Base-by-base conservation (phyloP, 2,113 vertebrate genomes). In the Archilochus colubris region DNA sequence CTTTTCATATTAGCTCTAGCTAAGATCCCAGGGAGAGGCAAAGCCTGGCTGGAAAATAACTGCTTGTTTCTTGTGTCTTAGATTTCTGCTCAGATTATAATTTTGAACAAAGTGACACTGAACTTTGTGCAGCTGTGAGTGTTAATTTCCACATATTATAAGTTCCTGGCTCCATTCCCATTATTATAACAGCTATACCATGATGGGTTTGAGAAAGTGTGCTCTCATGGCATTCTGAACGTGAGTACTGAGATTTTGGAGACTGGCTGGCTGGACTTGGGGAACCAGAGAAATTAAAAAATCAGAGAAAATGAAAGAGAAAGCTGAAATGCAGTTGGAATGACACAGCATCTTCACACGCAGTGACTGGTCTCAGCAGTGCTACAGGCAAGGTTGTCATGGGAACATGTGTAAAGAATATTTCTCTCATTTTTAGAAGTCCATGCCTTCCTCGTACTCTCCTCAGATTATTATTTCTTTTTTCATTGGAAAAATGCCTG, bases 341-440 rank as follows among this genome's bases (percentile, higher is more conserved):
- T 97, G 94, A 95, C 90, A 94, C 77, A 96, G 93, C 90, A 94
- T 86, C 86, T 93, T 90, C 70, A 61, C 70, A 20, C 14, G 78
- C 57, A 46, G 19, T 78, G 80, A 69, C 76, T 89, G 73, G 82
- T 73, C 72, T 90, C 57, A 86, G 90, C 76, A 88, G 73, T 61
- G 57, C 88, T 86, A 78, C 73, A 86, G 62, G 80, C 80, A 88
- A 58, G 63, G 96, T 95, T 96, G 95, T 95, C 95, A 97, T 95
- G 92, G 95, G 90, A 97, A 95, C 91, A 70, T 3, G n/a, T 12
- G 24, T 58, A 77, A 76, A 63, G 66, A 95, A 51, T 68, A 90
- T 61, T 90, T 78, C 33, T 30, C 61, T 86, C 64, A 6, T 86
- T 93, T 85, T 88, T 78, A 21, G 61, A 91, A 84, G n/a, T 78